Evolutionary conservation across 2,888 invertebrate genomes (phyloP).

Genomic region (Helleia helle): DNA sequence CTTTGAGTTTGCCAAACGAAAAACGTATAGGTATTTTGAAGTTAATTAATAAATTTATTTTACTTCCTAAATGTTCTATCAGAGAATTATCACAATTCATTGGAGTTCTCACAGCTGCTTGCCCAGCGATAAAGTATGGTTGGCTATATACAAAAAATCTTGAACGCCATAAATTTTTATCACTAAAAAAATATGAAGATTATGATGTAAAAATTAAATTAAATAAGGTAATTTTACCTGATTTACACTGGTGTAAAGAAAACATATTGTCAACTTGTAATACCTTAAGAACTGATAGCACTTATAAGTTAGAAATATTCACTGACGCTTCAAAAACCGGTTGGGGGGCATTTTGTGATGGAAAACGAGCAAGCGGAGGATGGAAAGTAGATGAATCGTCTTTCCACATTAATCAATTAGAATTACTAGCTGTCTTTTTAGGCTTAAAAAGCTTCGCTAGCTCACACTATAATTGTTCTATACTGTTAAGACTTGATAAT

Average conservation of each 20-base stretch:
- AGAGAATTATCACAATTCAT: too few relatives aligned
- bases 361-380: too few relatives aligned
- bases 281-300: too few relatives aligned
- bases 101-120: constrained; percentile 13
- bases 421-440: too few relatives aligned
- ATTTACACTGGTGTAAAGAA: too few relatives aligned
- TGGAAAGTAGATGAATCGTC: too few relatives aligned
- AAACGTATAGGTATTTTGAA: constrained; percentile 11
- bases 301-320: too few relatives aligned
- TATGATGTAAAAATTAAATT: not conserved
- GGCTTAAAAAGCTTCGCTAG: constrained; percentile 8
- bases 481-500: constrained; percentile 14
- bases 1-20: constrained; percentile 11
- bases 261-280: too few relatives aligned
- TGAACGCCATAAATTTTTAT: constrained; percentile 16
- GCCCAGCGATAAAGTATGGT: constrained; percentile 13
- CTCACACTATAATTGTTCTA: constrained; percentile 3
- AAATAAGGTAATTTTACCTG: not conserved
- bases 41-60: constrained; percentile 9
- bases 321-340: too few relatives aligned
- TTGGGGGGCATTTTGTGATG: too few relatives aligned
- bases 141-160: constrained; percentile 17
- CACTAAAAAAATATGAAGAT: not conserved
- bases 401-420: too few relatives aligned
- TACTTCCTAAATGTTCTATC: too few relatives aligned